A percentile compares a stretch with the other conserved stretches of the same genome.
These are phyloP conservation scores for Thamnaconus septentrionalis DNA, from an alignment of 2,113 vertebrate genomes.

Conservation along the genomic window DNA sequence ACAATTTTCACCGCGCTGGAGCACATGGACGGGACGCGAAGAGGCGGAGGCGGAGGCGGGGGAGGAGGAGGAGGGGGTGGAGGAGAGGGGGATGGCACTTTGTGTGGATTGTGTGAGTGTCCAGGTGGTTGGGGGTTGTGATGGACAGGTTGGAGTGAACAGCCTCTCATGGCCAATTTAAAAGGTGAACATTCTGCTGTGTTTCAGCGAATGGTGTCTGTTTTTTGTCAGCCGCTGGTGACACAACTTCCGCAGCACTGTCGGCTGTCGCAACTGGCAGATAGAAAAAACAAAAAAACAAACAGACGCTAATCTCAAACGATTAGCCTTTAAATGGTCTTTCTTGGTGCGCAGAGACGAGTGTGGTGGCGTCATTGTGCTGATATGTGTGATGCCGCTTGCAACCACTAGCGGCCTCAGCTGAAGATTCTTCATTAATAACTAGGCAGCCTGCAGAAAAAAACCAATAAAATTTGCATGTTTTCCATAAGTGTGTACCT, in stretches of 20 bases:
- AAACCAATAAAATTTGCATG: neutral
- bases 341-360: too few species aligned
- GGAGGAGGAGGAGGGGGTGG: too few species aligned
- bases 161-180: neutral
- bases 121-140: conserved; percentile 17
- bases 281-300: too few species aligned
- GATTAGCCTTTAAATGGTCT: too few species aligned
- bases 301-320: too few species aligned
- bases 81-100: neutral
- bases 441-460: neutral
- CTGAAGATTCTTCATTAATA: conserved; percentile 26
- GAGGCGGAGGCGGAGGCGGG: too few species aligned
- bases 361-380: too few species aligned
- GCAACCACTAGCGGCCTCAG: conserved; percentile 24
- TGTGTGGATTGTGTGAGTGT: neutral
- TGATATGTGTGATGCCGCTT: neutral
- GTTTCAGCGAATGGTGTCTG: too few species aligned
- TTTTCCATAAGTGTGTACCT: conserved; percentile 19
- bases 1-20: conserved; percentile 27
- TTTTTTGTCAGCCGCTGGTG: too few species aligned
- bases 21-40: neutral
- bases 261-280: too few species aligned
- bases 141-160: neutral
- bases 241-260: too few species aligned
- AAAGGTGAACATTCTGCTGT: too few species aligned